Evolutionary conservation across 2,113 vertebrate genomes (phyloP).

Genomic region (Rhinopomastus cyanomelas): DNA sequence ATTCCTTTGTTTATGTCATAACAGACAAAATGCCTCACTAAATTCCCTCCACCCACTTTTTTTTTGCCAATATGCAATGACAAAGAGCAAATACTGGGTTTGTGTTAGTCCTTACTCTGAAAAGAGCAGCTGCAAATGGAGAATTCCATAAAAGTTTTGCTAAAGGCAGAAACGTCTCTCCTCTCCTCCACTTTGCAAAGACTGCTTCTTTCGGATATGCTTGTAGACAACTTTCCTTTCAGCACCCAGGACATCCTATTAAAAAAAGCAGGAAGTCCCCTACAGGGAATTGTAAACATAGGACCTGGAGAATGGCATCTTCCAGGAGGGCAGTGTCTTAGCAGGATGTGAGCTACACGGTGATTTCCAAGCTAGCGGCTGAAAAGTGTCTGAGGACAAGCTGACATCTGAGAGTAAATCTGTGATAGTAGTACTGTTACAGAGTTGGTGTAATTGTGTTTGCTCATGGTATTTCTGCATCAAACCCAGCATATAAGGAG

Average conservation of each 20-base stretch:
- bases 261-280: background rate
- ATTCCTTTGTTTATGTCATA: constrained; percentile 6
- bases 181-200: background rate
- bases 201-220: background rate
- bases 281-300: background rate
- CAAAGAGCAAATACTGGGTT: background rate
- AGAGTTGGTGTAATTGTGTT: no score
- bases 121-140: background rate
- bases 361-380: background rate
- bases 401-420: background rate
- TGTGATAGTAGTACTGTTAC: no score
- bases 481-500: no score
- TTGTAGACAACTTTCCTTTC: background rate
- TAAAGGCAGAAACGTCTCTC: background rate
- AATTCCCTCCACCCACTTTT: no score
- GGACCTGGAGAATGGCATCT: background rate
- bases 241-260: background rate
- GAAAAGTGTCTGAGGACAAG: background rate
- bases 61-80: background rate
- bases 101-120: background rate
- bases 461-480: no score
- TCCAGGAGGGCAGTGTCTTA: fast-evolving
- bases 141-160: background rate
- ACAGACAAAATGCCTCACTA: constrained; percentile 5
- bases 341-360: fast-evolving